A percentile compares a stretch with the other conserved stretches of the same genome.
These are phyloP conservation scores for Choristoneura fumiferana DNA, from an alignment of 1,140 invertebrate genomes.

Conservation along the genomic window DNA sequence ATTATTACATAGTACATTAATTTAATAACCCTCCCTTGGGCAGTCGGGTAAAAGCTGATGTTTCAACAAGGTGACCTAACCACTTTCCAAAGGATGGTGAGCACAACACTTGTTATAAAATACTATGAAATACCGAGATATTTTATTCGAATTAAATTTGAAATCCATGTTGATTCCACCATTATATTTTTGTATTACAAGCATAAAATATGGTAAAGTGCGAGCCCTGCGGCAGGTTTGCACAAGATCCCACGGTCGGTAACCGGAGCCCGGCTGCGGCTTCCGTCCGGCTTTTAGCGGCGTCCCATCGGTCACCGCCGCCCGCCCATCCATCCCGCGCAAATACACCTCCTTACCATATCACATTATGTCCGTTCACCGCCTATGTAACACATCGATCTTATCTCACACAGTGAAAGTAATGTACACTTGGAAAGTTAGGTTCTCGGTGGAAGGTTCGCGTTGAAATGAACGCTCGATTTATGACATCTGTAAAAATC, in stretches of 20 bases:
- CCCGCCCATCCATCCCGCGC: conserved; percentile 34
- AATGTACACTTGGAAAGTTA: background rate
- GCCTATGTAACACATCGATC: conserved; percentile 29
- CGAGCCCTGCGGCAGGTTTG: conserved; percentile 58
- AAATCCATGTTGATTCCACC: too few relatives aligned
- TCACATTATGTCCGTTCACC: conserved; percentile 29
- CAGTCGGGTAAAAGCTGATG: too few relatives aligned
- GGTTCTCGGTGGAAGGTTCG: too few relatives aligned
- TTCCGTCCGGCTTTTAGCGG: conserved; percentile 77
- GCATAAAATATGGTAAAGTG: background rate
- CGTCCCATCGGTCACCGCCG: conserved; percentile 68
- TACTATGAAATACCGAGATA: too few relatives aligned
- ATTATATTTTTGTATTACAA: too few relatives aligned
- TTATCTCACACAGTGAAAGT: conserved; percentile 18
- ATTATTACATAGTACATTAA: too few relatives aligned
- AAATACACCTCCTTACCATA: conserved; percentile 24
- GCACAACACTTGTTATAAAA: too few relatives aligned
- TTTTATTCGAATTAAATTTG: too few relatives aligned
- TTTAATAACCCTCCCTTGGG: too few relatives aligned
- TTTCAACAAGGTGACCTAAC: too few relatives aligned
- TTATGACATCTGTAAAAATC: conserved; percentile 22
- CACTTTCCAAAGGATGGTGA: too few relatives aligned
- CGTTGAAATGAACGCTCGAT: background rate
- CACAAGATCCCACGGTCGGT: conserved; percentile 64
- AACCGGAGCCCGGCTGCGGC: conserved; percentile 64